Evolutionary conservation across 92 coral and sea anemone genomes (phyloP), one percentile per base, ranked within the genome.

Genomic region (Isaurus tuberculatus): DNA sequence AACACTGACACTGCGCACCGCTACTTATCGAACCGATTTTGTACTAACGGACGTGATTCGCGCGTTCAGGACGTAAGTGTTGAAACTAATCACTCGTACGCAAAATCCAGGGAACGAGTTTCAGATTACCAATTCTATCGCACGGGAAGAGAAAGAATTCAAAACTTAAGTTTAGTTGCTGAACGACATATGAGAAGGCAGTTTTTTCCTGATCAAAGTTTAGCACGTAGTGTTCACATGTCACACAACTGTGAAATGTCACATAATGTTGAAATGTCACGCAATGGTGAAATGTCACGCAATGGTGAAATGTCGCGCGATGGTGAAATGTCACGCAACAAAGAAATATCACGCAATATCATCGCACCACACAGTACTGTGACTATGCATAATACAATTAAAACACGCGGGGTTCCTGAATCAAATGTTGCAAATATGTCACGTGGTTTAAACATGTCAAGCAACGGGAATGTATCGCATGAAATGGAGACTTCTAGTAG

Each of bases 21-120:
- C 36, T 44, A 25, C 2, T 31, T 8, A 3, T 40, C 82, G 15
- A 40, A 44, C 5, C 68, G 49, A 6, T 20, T 15, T 33, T 11
- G 57, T 15, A 57, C 82, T 13, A 57, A 58, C 6, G 70, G 70
- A 20, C 34, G 23, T 77, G 70, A 77, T 58, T 22, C 49, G 20
- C 70, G 34, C 53, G 82, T 60, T 57, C 70, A 77, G 60, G 82
- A 77, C 32, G 36, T 77, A 23, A 31, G 70, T 15, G 82, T 77
- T 10, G 51, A 77, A 60, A 77, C 82, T 2, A 23, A 36, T 10
- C 49, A 33, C 5, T 31, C 67, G 6, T 60, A 77, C 33, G 17
- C 32, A 32, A 36, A 34, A 13, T 57, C 17, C 11, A 40, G 64
- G 20, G 69, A 25, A 13, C 32, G 70, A 58, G 20, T 70, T 32